Percentiles rank a stretch among this genome's conserved stretches.
These are phyloP conservation scores for Drepana falcataria DNA, from an alignment of 2,888 invertebrate genomes.

Conservation along the genomic window DNA sequence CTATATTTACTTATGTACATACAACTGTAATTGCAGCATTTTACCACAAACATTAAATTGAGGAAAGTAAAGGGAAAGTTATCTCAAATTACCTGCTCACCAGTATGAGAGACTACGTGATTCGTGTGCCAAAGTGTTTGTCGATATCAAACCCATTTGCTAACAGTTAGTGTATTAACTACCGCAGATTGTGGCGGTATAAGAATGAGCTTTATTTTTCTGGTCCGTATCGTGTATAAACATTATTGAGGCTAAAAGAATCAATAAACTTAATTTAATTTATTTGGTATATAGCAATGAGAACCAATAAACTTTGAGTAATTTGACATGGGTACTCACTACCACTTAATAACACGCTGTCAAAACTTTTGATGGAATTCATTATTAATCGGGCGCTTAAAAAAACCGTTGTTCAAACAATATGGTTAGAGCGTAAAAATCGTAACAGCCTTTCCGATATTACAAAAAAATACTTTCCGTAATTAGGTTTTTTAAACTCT, in stretches of 20 bases:
- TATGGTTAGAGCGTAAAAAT: no score
- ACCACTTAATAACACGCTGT: neutral
- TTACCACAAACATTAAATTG: no score
- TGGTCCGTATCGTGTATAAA: no score
- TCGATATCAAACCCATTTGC: slow-evolving; percentile 47
- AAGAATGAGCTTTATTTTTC: no score
- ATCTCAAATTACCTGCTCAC: slow-evolving; percentile 22
- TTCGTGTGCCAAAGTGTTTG: slow-evolving; percentile 38
- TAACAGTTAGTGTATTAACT: slow-evolving; percentile 37
- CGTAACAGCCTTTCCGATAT: no score
- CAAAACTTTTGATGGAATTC: neutral
- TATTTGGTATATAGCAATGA: neutral
- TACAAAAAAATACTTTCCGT: no score
- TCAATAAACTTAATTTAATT: neutral
- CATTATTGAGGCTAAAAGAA: neutral
- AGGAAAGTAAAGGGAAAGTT: neutral
- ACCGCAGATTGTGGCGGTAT: slow-evolving; percentile 5
- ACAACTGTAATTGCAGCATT: no score
- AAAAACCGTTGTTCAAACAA: neutral
- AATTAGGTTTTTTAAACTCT: no score
- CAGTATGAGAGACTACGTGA: slow-evolving; percentile 38
- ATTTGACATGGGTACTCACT: neutral
- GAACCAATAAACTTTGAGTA: neutral
- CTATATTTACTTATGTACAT: no score
- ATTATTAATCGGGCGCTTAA: neutral